These are phyloP conservation scores for Euphysa ruthae DNA, from an alignment of 30 jellyfish, hydroid and myxozoan genomes.

Conservation along the genomic window DNA sequence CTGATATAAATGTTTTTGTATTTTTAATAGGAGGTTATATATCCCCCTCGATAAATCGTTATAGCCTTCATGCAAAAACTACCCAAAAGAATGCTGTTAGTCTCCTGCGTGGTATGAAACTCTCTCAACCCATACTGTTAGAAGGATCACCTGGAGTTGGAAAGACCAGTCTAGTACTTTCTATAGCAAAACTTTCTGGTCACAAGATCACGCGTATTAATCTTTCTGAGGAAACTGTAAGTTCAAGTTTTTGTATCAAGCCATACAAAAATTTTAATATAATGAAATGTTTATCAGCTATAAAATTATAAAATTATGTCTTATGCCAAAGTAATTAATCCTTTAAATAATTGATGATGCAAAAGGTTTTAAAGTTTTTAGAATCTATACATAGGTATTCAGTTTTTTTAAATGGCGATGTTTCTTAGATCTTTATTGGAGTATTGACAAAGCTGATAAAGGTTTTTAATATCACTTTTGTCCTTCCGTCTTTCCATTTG, in stretches of 20 bases:
- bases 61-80: slow-evolving; percentile 52
- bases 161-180: slow-evolving; percentile 76
- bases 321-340: too few species aligned
- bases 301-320: too few species aligned
- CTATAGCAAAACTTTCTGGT: slow-evolving; percentile 69
- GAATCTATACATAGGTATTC: too few species aligned
- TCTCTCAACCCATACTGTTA: slow-evolving; percentile 80
- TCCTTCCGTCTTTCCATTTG: too few species aligned
- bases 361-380: too few species aligned
- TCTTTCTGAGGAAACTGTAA: slow-evolving; percentile 90
- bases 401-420: too few species aligned
- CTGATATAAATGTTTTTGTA: neutral
- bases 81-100: slow-evolving; percentile 70
- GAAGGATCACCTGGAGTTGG: slow-evolving; percentile 99
- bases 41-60: neutral
- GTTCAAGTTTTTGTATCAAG: neutral
- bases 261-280: too few species aligned
- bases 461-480: too few species aligned
- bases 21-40: neutral
- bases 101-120: slow-evolving; percentile 64
- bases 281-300: too few species aligned
- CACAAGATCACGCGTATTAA: slow-evolving; percentile 67
- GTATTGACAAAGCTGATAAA: too few species aligned
- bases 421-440: too few species aligned
- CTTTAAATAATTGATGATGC: too few species aligned